Evolutionary conservation across 2,797 vertebrate species (phyloP).

Genomic region (Falco peregrinus): DNA sequence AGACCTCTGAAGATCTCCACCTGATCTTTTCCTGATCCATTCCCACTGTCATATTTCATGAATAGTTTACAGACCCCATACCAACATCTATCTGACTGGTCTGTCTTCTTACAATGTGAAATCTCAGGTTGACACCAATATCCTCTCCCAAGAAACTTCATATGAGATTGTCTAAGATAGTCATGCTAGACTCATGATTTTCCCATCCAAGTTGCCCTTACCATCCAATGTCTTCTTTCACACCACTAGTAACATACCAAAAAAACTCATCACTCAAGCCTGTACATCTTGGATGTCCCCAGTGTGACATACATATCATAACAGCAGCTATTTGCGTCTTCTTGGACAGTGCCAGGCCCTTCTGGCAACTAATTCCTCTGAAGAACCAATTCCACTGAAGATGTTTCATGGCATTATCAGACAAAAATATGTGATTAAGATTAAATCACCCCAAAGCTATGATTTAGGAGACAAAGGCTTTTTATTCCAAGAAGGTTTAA

Average conservation of each 20-base stretch:
- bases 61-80: neutral
- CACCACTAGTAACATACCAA: neutral
- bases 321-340: neutral
- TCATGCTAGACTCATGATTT: neutral
- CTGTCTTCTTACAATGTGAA: neutral
- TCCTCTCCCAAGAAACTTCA: neutral
- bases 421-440: neutral
- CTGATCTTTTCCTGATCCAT: neutral
- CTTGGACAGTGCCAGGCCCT: neutral
- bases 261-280: neutral
- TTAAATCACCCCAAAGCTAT: neutral
- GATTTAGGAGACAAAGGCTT: neutral
- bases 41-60: neutral
- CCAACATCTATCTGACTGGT: neutral
- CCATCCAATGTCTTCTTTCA: neutral
- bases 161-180: neutral
- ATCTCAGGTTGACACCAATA: neutral
- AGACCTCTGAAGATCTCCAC: neutral
- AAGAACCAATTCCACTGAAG: neutral
- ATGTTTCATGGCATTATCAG: neutral
- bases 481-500: neutral
- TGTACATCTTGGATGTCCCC: rapidly evolving
- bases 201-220: neutral
- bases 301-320: neutral
- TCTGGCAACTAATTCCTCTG: neutral